Evolutionary conservation across 2,888 invertebrate genomes (phyloP).

Genomic region (Myopa testacea): DNA sequence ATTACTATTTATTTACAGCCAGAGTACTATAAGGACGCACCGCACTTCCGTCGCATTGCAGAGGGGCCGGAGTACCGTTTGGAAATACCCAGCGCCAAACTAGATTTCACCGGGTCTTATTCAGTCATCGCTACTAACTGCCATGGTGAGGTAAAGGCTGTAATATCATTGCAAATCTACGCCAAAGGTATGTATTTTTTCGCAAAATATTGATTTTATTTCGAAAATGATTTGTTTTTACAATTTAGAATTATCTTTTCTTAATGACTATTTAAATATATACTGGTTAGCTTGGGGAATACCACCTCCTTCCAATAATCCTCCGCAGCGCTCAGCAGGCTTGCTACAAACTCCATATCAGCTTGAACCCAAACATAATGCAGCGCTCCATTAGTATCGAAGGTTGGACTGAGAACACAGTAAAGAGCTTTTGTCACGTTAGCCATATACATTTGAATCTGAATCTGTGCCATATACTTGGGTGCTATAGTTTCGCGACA

Average conservation of each 20-base stretch:
- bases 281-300: slow-evolving; percentile 61
- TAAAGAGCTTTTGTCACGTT: slow-evolving; percentile 67
- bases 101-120: slow-evolving; percentile 89
- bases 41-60: slow-evolving; percentile 80
- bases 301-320: slow-evolving; percentile 66
- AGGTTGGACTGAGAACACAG: slow-evolving; percentile 66
- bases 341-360: slow-evolving; percentile 64
- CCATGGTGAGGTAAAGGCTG: slow-evolving; percentile 86
- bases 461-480: slow-evolving; percentile 68
- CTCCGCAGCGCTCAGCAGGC: slow-evolving; percentile 62
- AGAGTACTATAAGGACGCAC: slow-evolving; percentile 88
- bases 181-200: slow-evolving; percentile 76
- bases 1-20: slow-evolving; percentile 71
- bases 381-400: slow-evolving; percentile 65
- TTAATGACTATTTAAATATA: slow-evolving; percentile 55
- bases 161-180: slow-evolving; percentile 88
- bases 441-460: slow-evolving; percentile 67
- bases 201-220: slow-evolving; percentile 22
- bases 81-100: slow-evolving; percentile 87
- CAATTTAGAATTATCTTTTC: slow-evolving; percentile 9
- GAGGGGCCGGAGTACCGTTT: slow-evolving; percentile 84
- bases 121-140: slow-evolving; percentile 85
- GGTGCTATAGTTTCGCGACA: slow-evolving; percentile 66
- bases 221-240: slow-evolving; percentile 36
- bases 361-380: slow-evolving; percentile 68